Evolutionary conservation across 2,888 invertebrate genomes (phyloP), one percentile per base, ranked within the genome.

Genomic region (Prenolepis imparis): DNA sequence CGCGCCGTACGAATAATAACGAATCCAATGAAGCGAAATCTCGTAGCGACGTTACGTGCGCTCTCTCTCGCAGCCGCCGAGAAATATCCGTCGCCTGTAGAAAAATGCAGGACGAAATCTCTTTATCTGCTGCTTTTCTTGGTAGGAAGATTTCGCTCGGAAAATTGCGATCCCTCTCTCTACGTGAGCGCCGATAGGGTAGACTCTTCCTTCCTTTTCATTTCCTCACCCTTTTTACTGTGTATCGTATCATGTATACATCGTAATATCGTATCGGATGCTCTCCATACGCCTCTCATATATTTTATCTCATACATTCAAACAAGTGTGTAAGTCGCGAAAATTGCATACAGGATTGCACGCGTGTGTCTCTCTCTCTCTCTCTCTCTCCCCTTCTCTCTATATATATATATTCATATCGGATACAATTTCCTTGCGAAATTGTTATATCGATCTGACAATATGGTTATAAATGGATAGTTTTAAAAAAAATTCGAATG

Each of bases 21-120:
- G 72, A 80, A 80, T 72, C 78, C 72, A 80, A 80, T 80, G 72
- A 80, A 72, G 44, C 78, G 48, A 59, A 72, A 80, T 80, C 72
- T 80, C 72, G 44, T 21, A 59, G 70, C 78, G 70, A 70, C 21
- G 78, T 70, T 80, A 80, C 78, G 78, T 72, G 78, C 44, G 72
- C n/a, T n/a, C 70, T 48, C 48, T 48, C 18, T 78, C 59, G 44
- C 70, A 78, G 44, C 11, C 70, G 70, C 44, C 72, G 72, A 48
- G 78, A 72, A 59, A 80, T 70, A 80, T 80, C 59, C 72, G 59
- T 59, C 70, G 72, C n/a, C 48, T 59, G 78, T 72, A 36, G 78
- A 80, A 80, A 78, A 80, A 80, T 80, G 70, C 78, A 80, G 59
- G 59, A 24, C 72, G 36, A 80, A 80, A 80, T 80, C 72, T 36